Conservation (phyloP, 1,140 invertebrate species). For the Lepidotrigona ventralis region DNA sequence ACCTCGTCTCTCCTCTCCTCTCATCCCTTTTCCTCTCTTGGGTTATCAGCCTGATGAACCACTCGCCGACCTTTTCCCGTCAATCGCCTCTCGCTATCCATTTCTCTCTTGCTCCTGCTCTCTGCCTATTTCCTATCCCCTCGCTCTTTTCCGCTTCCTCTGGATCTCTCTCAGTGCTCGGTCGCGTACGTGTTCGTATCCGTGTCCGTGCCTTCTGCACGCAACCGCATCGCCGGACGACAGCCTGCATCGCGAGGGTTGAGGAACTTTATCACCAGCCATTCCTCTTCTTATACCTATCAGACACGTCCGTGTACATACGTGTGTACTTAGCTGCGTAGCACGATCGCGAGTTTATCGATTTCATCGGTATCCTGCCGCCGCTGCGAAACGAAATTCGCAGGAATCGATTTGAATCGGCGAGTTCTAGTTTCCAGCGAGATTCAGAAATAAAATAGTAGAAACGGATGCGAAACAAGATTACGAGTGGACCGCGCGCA, state of each 20-base stretch:
- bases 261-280: constrained; percentile 49
- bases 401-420: not conserved
- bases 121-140: not conserved
- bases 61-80: constrained; percentile 33
- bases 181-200: constrained; percentile 2
- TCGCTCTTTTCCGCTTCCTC: constrained; percentile 1
- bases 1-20: not conserved
- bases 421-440: too few relatives aligned
- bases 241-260: constrained; percentile 10
- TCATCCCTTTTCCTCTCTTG: constrained; percentile 34
- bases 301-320: too few relatives aligned
- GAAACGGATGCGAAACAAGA: not conserved
- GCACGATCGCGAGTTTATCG: not conserved
- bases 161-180: not conserved
- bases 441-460: too few relatives aligned
- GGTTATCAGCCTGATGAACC: constrained; percentile 72
- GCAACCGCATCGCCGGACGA: constrained; percentile 31
- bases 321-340: not conserved
- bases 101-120: not conserved
- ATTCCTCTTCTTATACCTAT: not conserved
- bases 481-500: not conserved
- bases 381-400: not conserved
- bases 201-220: not conserved
- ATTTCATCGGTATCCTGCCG: not conserved
- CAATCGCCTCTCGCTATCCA: not conserved